A percentile compares a stretch with the other conserved stretches of the same genome.
phyloP scores from a whole-genome alignment of 2,888 invertebrate species.

The Cheilosia grossa region DNA sequence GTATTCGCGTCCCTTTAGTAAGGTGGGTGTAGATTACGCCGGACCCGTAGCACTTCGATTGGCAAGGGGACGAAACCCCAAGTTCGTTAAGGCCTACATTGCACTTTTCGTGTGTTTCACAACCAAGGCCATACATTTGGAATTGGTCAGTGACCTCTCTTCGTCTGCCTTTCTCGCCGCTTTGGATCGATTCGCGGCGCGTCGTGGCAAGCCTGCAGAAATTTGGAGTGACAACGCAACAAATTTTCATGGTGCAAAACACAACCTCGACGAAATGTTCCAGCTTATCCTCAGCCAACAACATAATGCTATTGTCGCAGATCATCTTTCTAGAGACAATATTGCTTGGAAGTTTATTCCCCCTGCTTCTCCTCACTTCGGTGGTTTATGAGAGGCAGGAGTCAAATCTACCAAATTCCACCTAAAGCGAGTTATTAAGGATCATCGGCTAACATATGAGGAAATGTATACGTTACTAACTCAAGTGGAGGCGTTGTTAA shows the following conservation, averaged over 20 bases:
- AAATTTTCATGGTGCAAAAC: background rate
- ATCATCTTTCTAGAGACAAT: too few relatives aligned
- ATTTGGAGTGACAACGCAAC: background rate
- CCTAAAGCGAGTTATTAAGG: conserved; percentile 2
- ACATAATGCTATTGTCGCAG: too few relatives aligned
- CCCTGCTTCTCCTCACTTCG: too few relatives aligned
- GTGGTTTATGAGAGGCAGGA: too few relatives aligned
- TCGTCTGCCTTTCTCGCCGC: background rate
- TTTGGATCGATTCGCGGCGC: conserved; percentile 8
- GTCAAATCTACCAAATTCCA: too few relatives aligned
- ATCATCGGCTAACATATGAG: background rate
- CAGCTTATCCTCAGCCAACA: background rate
- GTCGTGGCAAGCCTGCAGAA: background rate
- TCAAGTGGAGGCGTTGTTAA: background rate
- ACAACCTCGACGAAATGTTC: background rate
- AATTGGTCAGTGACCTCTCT: background rate
- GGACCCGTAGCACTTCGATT: too few relatives aligned
- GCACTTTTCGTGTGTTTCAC: conserved; percentile 9
- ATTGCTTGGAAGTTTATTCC: too few relatives aligned
- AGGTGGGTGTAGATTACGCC: too few relatives aligned
- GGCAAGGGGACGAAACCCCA: too few relatives aligned
- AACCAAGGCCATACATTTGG: conserved; percentile 9
- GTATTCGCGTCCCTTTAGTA: background rate
- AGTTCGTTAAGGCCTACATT: conserved; percentile 1
- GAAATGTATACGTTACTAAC: background rate